These are phyloP conservation scores for Xestia ashworthii DNA, from an alignment of 2,888 invertebrate genomes.

Conservation along the genomic window DNA sequence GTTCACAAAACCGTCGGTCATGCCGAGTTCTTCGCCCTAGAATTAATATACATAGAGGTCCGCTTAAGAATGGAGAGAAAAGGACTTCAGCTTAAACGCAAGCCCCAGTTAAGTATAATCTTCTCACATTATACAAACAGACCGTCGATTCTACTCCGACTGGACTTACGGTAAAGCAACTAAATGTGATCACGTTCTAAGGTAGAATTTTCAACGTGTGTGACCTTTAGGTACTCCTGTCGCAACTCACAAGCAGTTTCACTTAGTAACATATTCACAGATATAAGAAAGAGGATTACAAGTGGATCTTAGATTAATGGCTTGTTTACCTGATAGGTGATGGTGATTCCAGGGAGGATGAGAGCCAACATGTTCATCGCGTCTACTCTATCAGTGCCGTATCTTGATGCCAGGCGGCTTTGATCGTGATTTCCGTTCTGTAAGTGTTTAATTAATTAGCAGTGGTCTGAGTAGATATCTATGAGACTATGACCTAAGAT, in stretches of 20 bases:
- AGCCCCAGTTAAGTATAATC: too few relatives aligned
- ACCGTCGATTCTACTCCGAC: too few relatives aligned
- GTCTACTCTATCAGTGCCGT: conserved; percentile 92
- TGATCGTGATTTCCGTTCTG: conserved; percentile 94
- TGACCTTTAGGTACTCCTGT: too few relatives aligned
- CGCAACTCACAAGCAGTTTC: background rate
- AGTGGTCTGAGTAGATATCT: background rate
- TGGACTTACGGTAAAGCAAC: too few relatives aligned
- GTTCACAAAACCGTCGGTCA: conserved; percentile 92
- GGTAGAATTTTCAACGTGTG: too few relatives aligned
- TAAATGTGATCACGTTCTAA: too few relatives aligned
- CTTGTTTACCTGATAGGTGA: conserved; percentile 93
- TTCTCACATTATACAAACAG: too few relatives aligned
- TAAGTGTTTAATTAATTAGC: conserved; percentile 41
- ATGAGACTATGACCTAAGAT: background rate
- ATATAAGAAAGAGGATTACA: too few relatives aligned
- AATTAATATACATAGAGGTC: background rate
- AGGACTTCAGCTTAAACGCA: background rate
- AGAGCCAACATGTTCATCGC: conserved; percentile 95
- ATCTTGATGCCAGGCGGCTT: conserved; percentile 92
- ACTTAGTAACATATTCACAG: background rate
- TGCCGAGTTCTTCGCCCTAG: conserved; percentile 96
- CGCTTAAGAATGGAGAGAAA: too few relatives aligned
- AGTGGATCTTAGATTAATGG: background rate
- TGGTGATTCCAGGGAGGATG: conserved; percentile 95